phyloP scores from a whole-genome alignment of 2,797 vertebrate genomes.

The Eutrigla gurnardus region DNA sequence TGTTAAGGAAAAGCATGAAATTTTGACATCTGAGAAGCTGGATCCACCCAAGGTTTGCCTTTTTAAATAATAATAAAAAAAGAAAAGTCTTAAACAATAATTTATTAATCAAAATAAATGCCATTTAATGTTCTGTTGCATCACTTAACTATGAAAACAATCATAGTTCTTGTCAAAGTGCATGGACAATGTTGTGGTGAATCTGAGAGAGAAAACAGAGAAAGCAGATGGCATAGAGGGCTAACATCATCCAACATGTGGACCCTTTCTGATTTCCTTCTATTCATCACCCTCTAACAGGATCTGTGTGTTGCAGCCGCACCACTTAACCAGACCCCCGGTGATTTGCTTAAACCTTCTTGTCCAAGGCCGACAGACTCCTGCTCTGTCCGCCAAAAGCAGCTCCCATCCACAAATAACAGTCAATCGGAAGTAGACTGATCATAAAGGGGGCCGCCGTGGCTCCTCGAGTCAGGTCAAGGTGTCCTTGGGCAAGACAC shows the following conservation, averaged over 20 bases:
- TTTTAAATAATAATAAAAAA: too few species aligned
- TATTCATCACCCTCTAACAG: conserved; percentile 74
- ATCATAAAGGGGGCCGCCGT: not conserved
- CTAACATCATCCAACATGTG: conserved; percentile 51
- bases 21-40: not conserved
- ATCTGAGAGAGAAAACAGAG: not conserved
- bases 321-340: conserved; percentile 63
- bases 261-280: conserved; percentile 56
- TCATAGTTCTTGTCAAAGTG: not conserved
- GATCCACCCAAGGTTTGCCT: not conserved
- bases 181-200: not conserved
- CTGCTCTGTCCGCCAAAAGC: not conserved
- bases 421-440: not conserved
- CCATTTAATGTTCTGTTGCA: too few species aligned
- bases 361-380: not conserved
- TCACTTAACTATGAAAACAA: conserved; percentile 1
- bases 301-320: conserved; percentile 67
- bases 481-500: too few species aligned
- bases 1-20: not conserved
- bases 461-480: too few species aligned
- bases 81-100: too few species aligned
- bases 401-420: not conserved
- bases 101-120: too few species aligned
- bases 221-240: conserved; percentile 3
- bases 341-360: conserved; percentile 62